phyloP scores from a whole-genome alignment of 2,797 vertebrate species.

The Sparus aurata region DNA sequence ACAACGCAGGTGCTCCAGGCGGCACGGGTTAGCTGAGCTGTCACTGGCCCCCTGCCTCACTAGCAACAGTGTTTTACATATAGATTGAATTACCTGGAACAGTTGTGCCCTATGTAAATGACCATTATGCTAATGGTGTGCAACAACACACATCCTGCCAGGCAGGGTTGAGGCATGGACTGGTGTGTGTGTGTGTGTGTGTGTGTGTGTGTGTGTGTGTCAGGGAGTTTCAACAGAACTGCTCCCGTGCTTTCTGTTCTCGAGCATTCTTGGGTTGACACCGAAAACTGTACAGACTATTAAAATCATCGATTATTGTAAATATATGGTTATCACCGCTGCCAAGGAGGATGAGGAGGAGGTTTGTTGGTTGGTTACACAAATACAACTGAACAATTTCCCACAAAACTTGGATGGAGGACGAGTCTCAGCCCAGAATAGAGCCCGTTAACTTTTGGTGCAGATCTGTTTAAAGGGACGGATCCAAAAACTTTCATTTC shows the following conservation, averaged over 20 bases:
- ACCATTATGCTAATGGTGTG: constrained; percentile 77
- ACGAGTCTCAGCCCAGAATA: no score
- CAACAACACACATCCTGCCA: constrained; percentile 53
- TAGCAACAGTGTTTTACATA: constrained; percentile 82
- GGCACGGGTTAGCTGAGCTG: constrained; percentile 61
- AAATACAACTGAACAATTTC: no score
- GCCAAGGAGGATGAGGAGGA: no score
- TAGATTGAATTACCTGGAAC: constrained; percentile 83
- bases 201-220: constrained; percentile 36
- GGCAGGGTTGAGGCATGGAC: constrained; percentile 17
- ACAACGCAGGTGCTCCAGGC: constrained; percentile 65
- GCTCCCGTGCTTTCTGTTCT: neutral
- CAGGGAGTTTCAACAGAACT: neutral
- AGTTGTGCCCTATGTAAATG: constrained; percentile 79
- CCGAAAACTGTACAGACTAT: no score
- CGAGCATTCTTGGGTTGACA: neutral
- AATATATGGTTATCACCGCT: no score
- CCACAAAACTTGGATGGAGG: no score
- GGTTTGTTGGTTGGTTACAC: no score
- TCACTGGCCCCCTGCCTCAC: constrained; percentile 56
- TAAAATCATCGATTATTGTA: no score
- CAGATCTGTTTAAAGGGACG: no score
- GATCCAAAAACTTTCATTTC: no score
- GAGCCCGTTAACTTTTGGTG: no score
- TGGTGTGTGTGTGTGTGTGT: constrained; percentile 24